Evolutionary conservation across 1,140 invertebrate species (phyloP).

Genomic region (Eueides isabella): DNA sequence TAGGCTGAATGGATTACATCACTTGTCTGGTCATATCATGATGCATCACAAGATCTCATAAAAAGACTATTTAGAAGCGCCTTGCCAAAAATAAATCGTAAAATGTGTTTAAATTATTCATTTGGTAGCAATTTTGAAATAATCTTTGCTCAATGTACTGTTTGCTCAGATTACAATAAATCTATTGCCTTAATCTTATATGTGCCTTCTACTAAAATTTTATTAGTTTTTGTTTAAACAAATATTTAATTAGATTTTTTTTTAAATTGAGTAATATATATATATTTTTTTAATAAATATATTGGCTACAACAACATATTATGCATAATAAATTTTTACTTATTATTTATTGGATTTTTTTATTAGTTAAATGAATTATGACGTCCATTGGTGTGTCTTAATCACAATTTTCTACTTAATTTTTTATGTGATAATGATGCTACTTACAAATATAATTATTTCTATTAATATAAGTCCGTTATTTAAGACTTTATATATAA

Average conservation of each 20-base stretch:
- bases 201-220: slow-evolving; percentile 8
- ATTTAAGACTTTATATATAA: neutral
- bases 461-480: neutral
- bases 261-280: neutral
- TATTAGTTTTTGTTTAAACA: neutral
- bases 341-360: neutral
- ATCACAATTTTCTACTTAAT: neutral
- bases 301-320: neutral
- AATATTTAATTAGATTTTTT: neutral
- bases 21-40: slow-evolving; percentile 53
- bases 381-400: slow-evolving; percentile 9
- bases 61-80: slow-evolving; percentile 51
- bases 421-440: neutral
- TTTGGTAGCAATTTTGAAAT: slow-evolving; percentile 22
- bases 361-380: neutral
- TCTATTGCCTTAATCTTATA: slow-evolving; percentile 15
- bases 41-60: slow-evolving; percentile 62
- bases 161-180: slow-evolving; percentile 52
- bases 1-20: slow-evolving; percentile 39
- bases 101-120: slow-evolving; percentile 27
- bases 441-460: slow-evolving; percentile 5
- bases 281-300: neutral
- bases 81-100: slow-evolving; percentile 57
- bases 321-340: slow-evolving; percentile 1
- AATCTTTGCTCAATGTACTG: slow-evolving; percentile 55